A percentile compares a stretch with the other conserved stretches of the same genome.
Evolutionary conservation across 2,797 vertebrate species (phyloP).

Genomic region (Orestias chungarensis): DNA sequence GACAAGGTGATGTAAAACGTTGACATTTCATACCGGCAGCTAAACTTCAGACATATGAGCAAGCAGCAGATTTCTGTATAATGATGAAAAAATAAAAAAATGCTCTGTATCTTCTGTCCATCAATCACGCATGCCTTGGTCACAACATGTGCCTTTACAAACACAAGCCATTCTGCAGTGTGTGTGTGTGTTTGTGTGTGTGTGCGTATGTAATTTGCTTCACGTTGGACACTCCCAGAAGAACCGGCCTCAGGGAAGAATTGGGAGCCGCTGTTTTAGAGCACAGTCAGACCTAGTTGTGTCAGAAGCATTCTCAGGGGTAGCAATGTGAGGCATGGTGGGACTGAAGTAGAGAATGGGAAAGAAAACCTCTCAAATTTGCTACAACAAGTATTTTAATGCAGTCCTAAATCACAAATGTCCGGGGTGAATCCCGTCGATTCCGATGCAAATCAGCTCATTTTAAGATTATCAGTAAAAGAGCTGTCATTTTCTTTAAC

Average conservation of each 20-base stretch:
- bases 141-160: slow-evolving; percentile 4
- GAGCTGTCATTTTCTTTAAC: slow-evolving; percentile 29
- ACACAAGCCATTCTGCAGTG: slow-evolving; percentile 21
- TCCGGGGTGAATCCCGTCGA: slow-evolving; percentile 15
- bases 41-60: too few species aligned
- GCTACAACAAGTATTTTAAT: slow-evolving; percentile 34
- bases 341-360: slow-evolving; percentile 19
- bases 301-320: slow-evolving; percentile 61
- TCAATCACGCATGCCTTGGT: slow-evolving; percentile 1
- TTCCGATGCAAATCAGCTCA: slow-evolving; percentile 39
- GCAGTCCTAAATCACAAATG: slow-evolving; percentile 23
- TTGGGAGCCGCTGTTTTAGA: slow-evolving; percentile 63
- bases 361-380: slow-evolving; percentile 14
- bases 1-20: background rate
- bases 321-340: slow-evolving; percentile 16
- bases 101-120: background rate
- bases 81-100: too few species aligned
- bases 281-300: slow-evolving; percentile 72
- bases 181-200: slow-evolving; percentile 1
- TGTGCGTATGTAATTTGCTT: slow-evolving; percentile 47
- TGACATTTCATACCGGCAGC: background rate
- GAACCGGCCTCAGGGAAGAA: slow-evolving; percentile 53
- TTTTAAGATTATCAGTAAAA: slow-evolving; percentile 34
- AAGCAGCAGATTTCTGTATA: background rate
- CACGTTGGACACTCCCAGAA: slow-evolving; percentile 40